Base-by-base conservation (phyloP, 92 coral and sea anemone genomes). In the Heliopora coerulea region DNA sequence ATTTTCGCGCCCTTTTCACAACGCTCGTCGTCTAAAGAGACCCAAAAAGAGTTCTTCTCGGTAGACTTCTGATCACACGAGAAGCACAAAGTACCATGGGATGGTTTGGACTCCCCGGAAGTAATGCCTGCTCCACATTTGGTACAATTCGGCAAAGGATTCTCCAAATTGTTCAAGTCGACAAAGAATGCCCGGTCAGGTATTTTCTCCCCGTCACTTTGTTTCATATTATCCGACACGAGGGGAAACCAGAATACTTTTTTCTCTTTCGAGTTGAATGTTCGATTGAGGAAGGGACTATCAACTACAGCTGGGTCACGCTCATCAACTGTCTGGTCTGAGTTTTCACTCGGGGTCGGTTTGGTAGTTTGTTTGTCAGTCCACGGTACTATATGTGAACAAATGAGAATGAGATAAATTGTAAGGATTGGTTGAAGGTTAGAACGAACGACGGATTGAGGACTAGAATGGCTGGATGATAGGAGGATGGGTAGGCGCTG, bases 261-360 rank as follows among this genome's bases (percentile, higher is more conserved):
- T 35, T 54, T 70, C 3, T 70, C 77, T 54, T 70, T 70, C 8
- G 49, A 70, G 27, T 70, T 70, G 63, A 70, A 70, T 18, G 77
- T 70, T 30, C 37, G 56, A 58, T 70, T 52, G 3, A 70, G 25
- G 11, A 70, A 0, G 32, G 52, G 63, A 14, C 5, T 9, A 11
- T 70, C 32, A 8, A 15, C 52, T 46, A 6, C n/a, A 15, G 2
- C 3, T 15, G 74, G 58, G 23, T 19, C 6, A 1, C 17, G 48
- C 0, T 70, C 32, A 8, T 54, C 63, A 19, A 21, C 33, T 6
- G 17, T 1, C 34, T 15, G 29, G 29, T 3, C n/a, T 46, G 52
- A n/a, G 14, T 10, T 7, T 10, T 46, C 52, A 46, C 15, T 15
- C 10, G n/a, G n/a, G n/a, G n/a, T n/a, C n/a, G n/a, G n/a, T n/a